Conservation (phyloP, 2,113 vertebrate species). For the Urocolius indicus region DNA sequence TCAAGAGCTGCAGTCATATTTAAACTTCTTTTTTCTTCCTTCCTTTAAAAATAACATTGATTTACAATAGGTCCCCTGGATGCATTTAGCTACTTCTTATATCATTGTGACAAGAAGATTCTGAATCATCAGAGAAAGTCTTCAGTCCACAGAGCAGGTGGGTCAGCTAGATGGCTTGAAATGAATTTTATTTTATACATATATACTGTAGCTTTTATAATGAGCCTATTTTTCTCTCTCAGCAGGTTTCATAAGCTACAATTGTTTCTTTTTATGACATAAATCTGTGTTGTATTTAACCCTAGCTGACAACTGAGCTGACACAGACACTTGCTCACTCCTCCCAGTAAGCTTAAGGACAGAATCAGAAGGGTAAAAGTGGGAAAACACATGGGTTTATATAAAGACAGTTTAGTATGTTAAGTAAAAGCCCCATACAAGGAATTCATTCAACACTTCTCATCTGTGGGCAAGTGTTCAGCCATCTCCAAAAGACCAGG, state of each 20-base stretch:
- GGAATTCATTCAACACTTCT: no score
- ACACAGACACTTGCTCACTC: no score
- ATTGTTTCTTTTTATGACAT: background rate
- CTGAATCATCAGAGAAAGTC: background rate
- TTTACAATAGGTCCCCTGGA: background rate
- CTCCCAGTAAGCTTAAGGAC: no score
- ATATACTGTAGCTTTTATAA: background rate
- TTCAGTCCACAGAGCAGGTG: background rate
- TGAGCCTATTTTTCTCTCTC: background rate
- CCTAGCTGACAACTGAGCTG: no score
- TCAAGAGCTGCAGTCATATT: background rate
- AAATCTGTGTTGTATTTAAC: background rate
- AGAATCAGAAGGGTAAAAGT: no score
- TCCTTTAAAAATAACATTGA: background rate
- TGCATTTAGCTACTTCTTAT: background rate
- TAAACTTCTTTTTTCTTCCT: background rate
- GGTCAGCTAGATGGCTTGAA: background rate
- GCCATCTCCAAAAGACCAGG: no score
- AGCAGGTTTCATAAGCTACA: background rate
- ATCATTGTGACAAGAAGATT: background rate
- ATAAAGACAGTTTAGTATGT: no score
- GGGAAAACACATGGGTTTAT: no score
- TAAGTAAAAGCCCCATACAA: no score
- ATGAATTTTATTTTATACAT: background rate
- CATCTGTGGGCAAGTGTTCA: no score